Conservation (phyloP, 2,797 vertebrate species). For the Pipistrellus nathusii region DNA sequence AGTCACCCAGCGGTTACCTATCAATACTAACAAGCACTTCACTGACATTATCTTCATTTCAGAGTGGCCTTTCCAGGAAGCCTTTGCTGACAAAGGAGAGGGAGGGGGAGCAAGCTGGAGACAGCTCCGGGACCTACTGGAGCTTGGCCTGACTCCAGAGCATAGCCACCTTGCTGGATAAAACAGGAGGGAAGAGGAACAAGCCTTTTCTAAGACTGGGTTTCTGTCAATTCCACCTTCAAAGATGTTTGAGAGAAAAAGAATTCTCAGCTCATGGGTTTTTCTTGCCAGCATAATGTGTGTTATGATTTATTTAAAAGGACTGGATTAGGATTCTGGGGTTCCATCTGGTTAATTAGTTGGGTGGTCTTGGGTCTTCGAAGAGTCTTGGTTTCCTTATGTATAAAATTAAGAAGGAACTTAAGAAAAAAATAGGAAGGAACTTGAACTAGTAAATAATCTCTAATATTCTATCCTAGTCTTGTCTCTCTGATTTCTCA, state of each 20-base stretch:
- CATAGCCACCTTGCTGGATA: constrained; percentile 51
- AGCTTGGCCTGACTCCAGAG: constrained; percentile 67
- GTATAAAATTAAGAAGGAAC: constrained; percentile 39
- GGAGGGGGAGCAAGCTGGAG: constrained; percentile 16
- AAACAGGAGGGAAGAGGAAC: constrained; percentile 13
- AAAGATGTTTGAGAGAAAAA: constrained; percentile 55
- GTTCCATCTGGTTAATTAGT: constrained; percentile 42
- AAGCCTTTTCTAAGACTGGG: constrained; percentile 12
- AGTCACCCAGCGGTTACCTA: constrained; percentile 47
- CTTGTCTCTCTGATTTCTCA: background rate
- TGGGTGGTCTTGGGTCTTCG: background rate
- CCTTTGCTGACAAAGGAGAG: constrained; percentile 66
- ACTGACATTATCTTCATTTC: constrained; percentile 66
- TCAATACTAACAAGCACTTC: constrained; percentile 71
- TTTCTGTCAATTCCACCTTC: constrained; percentile 59
- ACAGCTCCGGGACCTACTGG: constrained; percentile 53
- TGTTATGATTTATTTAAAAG: constrained; percentile 44
- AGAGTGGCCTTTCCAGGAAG: constrained; percentile 70
- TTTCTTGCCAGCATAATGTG: constrained; percentile 18
- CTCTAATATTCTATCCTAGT: background rate
- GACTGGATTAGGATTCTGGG: constrained; percentile 39
- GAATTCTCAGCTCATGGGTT: background rate
- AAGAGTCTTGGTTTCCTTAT: constrained; percentile 33
- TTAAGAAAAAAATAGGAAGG: background rate
- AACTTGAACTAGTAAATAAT: constrained; percentile 44